Evolutionary conservation across 64 coral and sea anemone genomes (phyloP).

Genomic region (Trachythela sp.): DNA sequence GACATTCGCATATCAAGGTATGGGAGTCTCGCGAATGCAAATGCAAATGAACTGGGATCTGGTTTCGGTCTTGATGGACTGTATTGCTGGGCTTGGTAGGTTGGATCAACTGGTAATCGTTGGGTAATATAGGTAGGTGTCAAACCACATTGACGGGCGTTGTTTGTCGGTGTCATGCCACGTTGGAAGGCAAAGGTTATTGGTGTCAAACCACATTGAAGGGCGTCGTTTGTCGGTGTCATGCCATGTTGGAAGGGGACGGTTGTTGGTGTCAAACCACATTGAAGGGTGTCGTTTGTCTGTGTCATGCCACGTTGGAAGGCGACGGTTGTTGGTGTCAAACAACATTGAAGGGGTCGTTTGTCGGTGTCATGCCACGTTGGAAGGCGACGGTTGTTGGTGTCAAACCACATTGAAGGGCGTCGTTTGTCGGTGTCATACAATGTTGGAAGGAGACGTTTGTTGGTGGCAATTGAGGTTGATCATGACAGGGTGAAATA

Average conservation of each 20-base stretch:
- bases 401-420: too few species aligned
- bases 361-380: too few species aligned
- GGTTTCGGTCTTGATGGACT: background rate
- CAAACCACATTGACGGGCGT: background rate
- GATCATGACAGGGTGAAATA: too few species aligned
- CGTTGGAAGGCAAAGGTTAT: background rate
- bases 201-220: background rate
- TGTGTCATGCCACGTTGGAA: too few species aligned
- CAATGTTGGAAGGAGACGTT: too few species aligned
- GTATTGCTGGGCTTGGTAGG: background rate
- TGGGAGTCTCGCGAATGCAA: background rate
- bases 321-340: too few species aligned
- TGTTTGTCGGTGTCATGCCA: background rate
- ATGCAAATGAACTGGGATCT: background rate
- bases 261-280: background rate
- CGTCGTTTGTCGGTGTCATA: too few species aligned
- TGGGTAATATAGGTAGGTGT: too few species aligned
- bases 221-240: background rate
- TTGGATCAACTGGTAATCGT: too few species aligned
- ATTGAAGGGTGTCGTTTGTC: background rate
- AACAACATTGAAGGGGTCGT: too few species aligned
- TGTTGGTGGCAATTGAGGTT: too few species aligned
- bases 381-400: too few species aligned
- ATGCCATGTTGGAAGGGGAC: background rate
- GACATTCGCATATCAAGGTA: background rate